A percentile compares a stretch with the other conserved stretches of the same genome.
Evolutionary conservation across 2,797 vertebrate genomes (phyloP).

Genomic region (Sebastes oblongus): DNA sequence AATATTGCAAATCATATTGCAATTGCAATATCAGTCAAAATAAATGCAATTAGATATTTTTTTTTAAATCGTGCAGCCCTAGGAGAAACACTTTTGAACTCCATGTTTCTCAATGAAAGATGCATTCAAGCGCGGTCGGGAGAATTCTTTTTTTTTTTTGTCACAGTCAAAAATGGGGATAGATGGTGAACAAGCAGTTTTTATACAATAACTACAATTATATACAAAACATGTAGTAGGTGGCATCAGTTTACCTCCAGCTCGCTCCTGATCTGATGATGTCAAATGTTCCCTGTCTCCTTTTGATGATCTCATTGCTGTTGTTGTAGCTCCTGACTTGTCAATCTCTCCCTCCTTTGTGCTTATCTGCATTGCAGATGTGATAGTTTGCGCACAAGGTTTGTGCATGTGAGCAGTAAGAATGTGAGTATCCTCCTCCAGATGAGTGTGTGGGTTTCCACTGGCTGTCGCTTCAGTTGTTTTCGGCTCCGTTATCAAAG

Average conservation of each 20-base stretch:
- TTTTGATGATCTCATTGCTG: neutral
- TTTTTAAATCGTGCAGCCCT: too few species aligned
- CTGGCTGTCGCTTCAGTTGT: neutral
- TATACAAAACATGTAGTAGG: neutral
- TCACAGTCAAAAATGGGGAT: neutral
- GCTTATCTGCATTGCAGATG: neutral
- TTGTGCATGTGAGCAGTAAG: neutral
- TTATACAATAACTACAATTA: neutral
- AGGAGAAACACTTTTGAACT: neutral
- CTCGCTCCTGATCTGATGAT: constrained; percentile 1
- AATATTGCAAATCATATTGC: too few species aligned
- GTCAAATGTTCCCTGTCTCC: neutral
- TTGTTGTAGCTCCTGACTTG: neutral
- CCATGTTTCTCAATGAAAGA: neutral
- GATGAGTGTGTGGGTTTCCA: neutral
- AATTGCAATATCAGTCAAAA: too few species aligned
- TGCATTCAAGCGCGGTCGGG: neutral
- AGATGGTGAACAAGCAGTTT: neutral
- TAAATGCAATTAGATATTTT: too few species aligned
- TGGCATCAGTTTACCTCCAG: constrained; percentile 11
- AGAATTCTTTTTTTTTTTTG: neutral
- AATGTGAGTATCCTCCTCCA: neutral
- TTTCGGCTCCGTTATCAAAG: constrained; percentile 54
- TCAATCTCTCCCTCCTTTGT: neutral
- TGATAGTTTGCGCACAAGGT: neutral